Evolutionary conservation across 2,888 invertebrate species (phyloP).

Genomic region (Leistus spinibarbis): DNA sequence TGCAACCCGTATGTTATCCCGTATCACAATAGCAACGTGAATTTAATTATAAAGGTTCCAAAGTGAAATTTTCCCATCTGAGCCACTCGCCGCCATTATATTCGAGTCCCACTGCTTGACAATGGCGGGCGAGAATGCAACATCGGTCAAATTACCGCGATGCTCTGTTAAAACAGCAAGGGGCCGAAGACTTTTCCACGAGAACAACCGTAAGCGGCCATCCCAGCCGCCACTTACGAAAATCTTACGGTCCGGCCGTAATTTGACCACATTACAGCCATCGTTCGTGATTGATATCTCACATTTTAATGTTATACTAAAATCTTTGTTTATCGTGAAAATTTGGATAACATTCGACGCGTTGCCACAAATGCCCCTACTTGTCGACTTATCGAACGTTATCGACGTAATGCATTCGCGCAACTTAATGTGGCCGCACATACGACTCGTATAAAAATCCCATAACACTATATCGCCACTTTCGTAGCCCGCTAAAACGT

Average conservation of each 20-base stretch:
- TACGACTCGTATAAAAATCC: conserved; percentile 68
- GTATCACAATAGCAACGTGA: conserved; percentile 15
- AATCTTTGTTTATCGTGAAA: conserved; percentile 62
- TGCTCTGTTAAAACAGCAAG: conserved; percentile 78
- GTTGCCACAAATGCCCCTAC: conserved; percentile 72
- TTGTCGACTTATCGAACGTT: conserved; percentile 70
- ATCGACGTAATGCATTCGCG: conserved; percentile 73
- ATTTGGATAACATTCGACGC: conserved; percentile 66
- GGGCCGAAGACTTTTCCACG: conserved; percentile 76
- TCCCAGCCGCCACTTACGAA: conserved; percentile 80
- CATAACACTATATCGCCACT: conserved; percentile 74
- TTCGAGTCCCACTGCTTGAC: conserved; percentile 74
- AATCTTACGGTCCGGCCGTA: conserved; percentile 73
- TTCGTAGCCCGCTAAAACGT: conserved; percentile 74
- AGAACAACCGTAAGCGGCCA: conserved; percentile 74
- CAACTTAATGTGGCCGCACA: conserved; percentile 62
- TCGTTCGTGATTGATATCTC: conserved; percentile 74
- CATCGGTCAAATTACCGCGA: conserved; percentile 71
- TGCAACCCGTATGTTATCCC: no score
- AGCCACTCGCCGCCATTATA: conserved; percentile 78
- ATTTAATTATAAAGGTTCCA: conserved; percentile 79
- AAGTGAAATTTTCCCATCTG: conserved; percentile 76
- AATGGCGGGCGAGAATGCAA: conserved; percentile 69
- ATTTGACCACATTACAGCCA: conserved; percentile 71
- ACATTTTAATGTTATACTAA: conserved; percentile 63